These are phyloP conservation scores for Plagodis pulveraria DNA, from an alignment of 2,888 invertebrate genomes.

Conservation along the genomic window DNA sequence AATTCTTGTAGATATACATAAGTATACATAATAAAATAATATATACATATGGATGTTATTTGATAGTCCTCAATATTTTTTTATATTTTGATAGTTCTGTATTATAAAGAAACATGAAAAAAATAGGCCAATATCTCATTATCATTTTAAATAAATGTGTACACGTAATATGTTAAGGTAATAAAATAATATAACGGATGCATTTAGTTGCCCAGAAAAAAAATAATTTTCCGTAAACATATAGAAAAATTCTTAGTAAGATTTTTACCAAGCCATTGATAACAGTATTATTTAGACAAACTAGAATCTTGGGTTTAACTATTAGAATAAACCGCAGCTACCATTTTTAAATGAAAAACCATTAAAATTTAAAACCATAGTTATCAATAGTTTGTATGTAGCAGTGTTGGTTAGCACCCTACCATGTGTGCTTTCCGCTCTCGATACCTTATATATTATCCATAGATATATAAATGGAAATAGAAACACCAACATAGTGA, in stretches of 20 bases:
- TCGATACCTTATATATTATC: slow-evolving; percentile 64
- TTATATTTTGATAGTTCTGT: slow-evolving; percentile 86
- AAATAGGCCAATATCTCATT: slow-evolving; percentile 83
- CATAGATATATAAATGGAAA: slow-evolving; percentile 77
- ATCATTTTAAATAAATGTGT: slow-evolving; percentile 74
- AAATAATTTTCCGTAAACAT: slow-evolving; percentile 61
- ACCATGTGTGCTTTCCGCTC: slow-evolving; percentile 56
- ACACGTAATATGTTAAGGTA: slow-evolving; percentile 73
- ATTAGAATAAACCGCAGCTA: slow-evolving; percentile 74
- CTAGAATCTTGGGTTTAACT: slow-evolving; percentile 76
- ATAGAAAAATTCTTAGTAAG: slow-evolving; percentile 62
- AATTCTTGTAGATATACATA: slow-evolving; percentile 83
- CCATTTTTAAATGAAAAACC: slow-evolving; percentile 67
- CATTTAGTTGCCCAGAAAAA: slow-evolving; percentile 79
- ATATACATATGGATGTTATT: slow-evolving; percentile 84
- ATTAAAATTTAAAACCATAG: slow-evolving; percentile 65
- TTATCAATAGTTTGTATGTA: slow-evolving; percentile 74
- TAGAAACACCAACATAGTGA: slow-evolving; percentile 83
- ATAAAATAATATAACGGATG: slow-evolving; percentile 69
- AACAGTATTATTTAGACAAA: slow-evolving; percentile 84
- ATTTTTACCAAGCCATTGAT: slow-evolving; percentile 84
- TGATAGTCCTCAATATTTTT: slow-evolving; percentile 85
- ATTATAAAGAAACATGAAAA: slow-evolving; percentile 74
- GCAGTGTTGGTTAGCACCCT: slow-evolving; percentile 59
- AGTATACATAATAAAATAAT: slow-evolving; percentile 71